phyloP scores from a whole-genome alignment of 2,113 vertebrate species.

The Stegastes partitus region DNA sequence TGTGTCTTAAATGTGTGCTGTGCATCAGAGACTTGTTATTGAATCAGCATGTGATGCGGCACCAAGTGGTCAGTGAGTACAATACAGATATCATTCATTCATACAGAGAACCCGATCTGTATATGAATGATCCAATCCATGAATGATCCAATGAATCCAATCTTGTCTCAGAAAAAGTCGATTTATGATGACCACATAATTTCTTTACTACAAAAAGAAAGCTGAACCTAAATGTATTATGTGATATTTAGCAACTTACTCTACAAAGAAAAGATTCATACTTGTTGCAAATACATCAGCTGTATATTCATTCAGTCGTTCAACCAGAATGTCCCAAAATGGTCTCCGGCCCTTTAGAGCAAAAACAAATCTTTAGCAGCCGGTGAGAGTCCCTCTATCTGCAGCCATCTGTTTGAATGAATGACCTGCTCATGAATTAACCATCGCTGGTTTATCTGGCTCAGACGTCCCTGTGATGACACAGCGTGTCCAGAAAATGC shows the following conservation, averaged over 20 bases:
- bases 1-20: background rate
- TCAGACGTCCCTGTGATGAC: constrained; percentile 17
- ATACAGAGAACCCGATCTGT: background rate
- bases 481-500: constrained; percentile 41
- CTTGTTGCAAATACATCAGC: constrained; percentile 56
- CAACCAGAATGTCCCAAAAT: constrained; percentile 39
- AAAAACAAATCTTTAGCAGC: constrained; percentile 30
- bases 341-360: constrained; percentile 22
- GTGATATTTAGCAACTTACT: too few relatives aligned
- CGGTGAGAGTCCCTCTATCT: constrained; percentile 8
- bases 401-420: constrained; percentile 16
- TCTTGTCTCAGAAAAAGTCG: background rate
- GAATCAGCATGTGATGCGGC: background rate
- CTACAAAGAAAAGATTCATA: constrained; percentile 48
- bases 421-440: constrained; percentile 44
- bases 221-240: too few relatives aligned
- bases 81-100: background rate
- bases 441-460: constrained; percentile 12
- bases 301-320: constrained; percentile 49
- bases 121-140: too few relatives aligned
- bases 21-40: background rate
- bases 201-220: too few relatives aligned
- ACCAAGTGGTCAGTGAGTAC: background rate
- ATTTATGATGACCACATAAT: too few relatives aligned
- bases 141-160: too few relatives aligned